Evolutionary conservation across 1,140 invertebrate genomes (phyloP).

Genomic region (Macrostomum lignano): DNA sequence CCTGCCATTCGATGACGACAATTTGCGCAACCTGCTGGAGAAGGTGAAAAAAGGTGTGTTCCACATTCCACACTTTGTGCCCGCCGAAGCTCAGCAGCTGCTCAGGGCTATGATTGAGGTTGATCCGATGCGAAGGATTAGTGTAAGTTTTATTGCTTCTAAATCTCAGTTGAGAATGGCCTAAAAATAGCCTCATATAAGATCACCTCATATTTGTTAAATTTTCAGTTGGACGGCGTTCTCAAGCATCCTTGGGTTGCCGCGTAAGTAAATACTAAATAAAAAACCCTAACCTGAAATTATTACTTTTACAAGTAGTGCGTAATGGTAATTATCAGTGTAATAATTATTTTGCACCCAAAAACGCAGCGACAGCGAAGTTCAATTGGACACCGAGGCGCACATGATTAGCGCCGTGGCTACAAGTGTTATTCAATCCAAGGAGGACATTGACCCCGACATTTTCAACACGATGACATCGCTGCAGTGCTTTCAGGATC

Average conservation of each 20-base stretch:
- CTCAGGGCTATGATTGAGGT: conserved; percentile 96
- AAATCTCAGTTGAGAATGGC: too few species aligned
- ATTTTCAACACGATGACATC: conserved; percentile 83
- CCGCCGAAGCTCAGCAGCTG: conserved; percentile 87
- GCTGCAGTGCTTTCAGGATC: conserved; percentile 91
- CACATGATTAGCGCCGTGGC: conserved; percentile 13
- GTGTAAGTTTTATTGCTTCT: conserved; percentile 46
- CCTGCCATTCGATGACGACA: conserved; percentile 96
- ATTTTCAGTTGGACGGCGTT: conserved; percentile 59
- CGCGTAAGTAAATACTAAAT: conserved; percentile 34
- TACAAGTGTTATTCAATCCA: conserved; percentile 76
- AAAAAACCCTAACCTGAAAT: not conserved
- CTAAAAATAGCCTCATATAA: too few species aligned
- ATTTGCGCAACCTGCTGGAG: conserved; percentile 79
- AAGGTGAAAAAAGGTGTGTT: conserved; percentile 96
- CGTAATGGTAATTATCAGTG: not conserved
- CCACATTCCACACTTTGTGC: conserved; percentile 96
- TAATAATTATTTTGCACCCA: not conserved
- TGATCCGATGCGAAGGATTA: conserved; percentile 76
- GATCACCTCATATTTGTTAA: too few species aligned
- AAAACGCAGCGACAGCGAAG: conserved; percentile 7
- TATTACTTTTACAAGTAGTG: conserved; percentile 2
- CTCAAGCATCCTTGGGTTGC: conserved; percentile 82
- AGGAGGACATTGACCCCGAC: conserved; percentile 82
- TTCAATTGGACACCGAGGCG: conserved; percentile 8